Evolutionary conservation across 2,888 invertebrate genomes (phyloP).

Genomic region (Acanthosepion esculentum): DNA sequence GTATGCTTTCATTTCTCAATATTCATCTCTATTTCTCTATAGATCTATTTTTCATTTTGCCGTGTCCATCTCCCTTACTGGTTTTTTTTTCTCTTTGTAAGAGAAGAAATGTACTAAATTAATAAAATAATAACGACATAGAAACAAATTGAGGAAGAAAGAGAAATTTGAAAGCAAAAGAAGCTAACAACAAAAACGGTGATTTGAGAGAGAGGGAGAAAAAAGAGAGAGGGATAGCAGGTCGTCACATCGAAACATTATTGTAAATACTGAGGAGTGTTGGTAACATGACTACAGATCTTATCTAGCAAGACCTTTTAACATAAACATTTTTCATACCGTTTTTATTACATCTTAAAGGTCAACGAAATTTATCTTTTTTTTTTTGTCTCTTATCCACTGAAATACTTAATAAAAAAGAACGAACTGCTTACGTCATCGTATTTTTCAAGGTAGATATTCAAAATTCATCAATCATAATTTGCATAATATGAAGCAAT

Average conservation of each 20-base stretch:
- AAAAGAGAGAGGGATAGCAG: too few relatives aligned
- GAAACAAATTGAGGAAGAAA: background rate
- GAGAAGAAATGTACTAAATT: background rate
- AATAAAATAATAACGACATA: background rate
- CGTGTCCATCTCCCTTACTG: too few relatives aligned
- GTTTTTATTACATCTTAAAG: constrained; percentile 2
- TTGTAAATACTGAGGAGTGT: background rate
- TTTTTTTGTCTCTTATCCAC: background rate
- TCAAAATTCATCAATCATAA: background rate
- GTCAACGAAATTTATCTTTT: background rate
- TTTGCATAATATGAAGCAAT: background rate
- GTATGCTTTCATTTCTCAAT: background rate
- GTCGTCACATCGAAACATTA: too few relatives aligned
- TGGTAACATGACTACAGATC: background rate
- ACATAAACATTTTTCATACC: background rate
- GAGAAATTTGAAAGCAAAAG: background rate
- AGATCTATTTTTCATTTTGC: too few relatives aligned
- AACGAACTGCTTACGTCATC: background rate
- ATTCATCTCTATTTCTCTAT: background rate
- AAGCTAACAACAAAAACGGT: background rate
- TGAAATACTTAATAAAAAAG: background rate
- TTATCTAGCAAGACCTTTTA: background rate
- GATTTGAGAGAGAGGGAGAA: background rate
- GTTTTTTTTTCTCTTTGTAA: background rate
- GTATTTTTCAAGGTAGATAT: background rate